Evolutionary conservation across 1,140 invertebrate genomes (phyloP).

Genomic region (Manduca sexta): DNA sequence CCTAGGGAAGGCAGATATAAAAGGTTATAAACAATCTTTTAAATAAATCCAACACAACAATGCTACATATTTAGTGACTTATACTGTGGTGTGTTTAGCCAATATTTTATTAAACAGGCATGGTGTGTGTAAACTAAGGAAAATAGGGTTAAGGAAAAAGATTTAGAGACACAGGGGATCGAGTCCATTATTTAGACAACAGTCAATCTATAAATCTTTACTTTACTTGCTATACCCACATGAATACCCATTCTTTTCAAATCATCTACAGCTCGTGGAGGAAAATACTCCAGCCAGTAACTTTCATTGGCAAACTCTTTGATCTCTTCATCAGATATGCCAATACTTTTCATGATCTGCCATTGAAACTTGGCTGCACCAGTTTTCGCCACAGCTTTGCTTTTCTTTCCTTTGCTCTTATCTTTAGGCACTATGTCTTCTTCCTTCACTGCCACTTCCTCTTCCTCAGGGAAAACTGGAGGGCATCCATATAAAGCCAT

Average conservation of each 20-base stretch:
- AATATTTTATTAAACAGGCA: too few relatives aligned
- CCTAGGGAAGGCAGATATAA: constrained; percentile 63
- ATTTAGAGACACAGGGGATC: too few relatives aligned
- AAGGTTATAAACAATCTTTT: not conserved
- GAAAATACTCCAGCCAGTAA: constrained; percentile 98
- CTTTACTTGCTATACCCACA: constrained; percentile 72
- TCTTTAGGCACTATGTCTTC: constrained; percentile 82
- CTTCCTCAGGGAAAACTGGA: constrained; percentile 88
- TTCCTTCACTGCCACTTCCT: constrained; percentile 64
- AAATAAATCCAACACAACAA: too few relatives aligned
- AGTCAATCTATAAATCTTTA: too few relatives aligned
- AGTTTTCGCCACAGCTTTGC: constrained; percentile 96
- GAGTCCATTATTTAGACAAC: too few relatives aligned
- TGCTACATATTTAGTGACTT: too few relatives aligned
- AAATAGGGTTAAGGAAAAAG: too few relatives aligned
- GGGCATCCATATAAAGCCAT: constrained; percentile 94
- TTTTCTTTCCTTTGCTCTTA: constrained; percentile 99
- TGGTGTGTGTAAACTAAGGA: too few relatives aligned
- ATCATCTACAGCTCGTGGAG: constrained; percentile 90
- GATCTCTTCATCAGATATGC: constrained; percentile 93
- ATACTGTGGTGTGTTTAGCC: too few relatives aligned
- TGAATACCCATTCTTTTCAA: constrained; percentile 91
- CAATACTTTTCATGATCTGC: constrained; percentile 98
- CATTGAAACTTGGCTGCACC: constrained; percentile 95
- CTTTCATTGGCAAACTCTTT: constrained; percentile 91